Evolutionary conservation across 2,888 invertebrate species (phyloP), one percentile per base, ranked within the genome.

Genomic region (Rhopalosiphum nymphaeae): DNA sequence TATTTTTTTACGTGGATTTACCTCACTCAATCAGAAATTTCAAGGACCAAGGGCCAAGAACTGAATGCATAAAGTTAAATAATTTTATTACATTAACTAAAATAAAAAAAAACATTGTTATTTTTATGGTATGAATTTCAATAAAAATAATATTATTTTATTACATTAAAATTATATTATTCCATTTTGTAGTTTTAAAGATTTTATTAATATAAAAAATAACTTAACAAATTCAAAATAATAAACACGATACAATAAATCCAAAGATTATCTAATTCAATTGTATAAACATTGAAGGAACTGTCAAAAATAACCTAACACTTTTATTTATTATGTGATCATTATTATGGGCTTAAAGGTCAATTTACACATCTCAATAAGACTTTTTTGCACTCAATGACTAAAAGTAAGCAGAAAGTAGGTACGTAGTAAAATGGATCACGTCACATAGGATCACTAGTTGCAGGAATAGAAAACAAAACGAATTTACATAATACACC

Each of bases 281-380:
- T 78, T 78, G 16, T 78, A 78, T 78, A 36, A 21, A 36, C 7
- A 36, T 5, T 21, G 78, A 36, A 78, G 78, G 9, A 78, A 36
- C 78, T 78, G 21, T 21, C 78, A 78, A 78, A 78, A 78, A 78
- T 78, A 78, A 7, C 7, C 21, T 36, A 21, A 78, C 36, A 36
- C 36, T 1, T 78, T 78, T 78, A 78, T 78, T 21, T 78, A 36
- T 78, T 36, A 36, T 78, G 21, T 36, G 78, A 78, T 78, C 36
- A 78, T 36, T 78, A 36, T 36, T 16, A 26, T 26, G 36, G 78
- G 78, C 21, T 67, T 78, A 78, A 78, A 21, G 78, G 21, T 78
- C 36, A 78, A 78, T 78, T 78, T 78, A 21, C 78, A 78, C 78
- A 36, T 78, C 78, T 78, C 78, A 78, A 78, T 78, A 21, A 78